Evolutionary conservation across 2,888 invertebrate genomes (phyloP).

Genomic region (Pyrrhia umbra): DNA sequence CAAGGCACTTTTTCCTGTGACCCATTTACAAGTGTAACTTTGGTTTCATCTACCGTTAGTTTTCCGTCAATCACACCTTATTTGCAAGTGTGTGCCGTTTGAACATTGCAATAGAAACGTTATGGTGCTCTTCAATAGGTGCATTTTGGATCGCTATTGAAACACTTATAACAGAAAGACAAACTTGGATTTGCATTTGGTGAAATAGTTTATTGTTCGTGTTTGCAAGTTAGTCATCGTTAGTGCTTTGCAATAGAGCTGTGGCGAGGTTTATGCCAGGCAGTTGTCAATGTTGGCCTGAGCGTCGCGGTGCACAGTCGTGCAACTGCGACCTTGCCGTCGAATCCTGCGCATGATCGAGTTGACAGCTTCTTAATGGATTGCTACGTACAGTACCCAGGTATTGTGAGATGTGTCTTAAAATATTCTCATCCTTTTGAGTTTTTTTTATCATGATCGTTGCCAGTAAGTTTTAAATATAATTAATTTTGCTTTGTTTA

Average conservation of each 20-base stretch:
- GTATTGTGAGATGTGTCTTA: slow-evolving; percentile 67
- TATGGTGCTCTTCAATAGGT: slow-evolving; percentile 67
- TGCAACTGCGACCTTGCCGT: slow-evolving; percentile 84
- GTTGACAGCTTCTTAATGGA: slow-evolving; percentile 83
- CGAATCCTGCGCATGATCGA: slow-evolving; percentile 81
- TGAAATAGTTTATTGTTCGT: slow-evolving; percentile 59
- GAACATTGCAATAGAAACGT: slow-evolving; percentile 67
- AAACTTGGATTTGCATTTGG: slow-evolving; percentile 66
- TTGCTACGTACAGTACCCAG: slow-evolving; percentile 79
- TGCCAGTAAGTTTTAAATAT: slow-evolving; percentile 18
- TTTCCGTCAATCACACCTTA: slow-evolving; percentile 78
- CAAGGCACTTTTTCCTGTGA: slow-evolving; percentile 73
- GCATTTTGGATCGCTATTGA: slow-evolving; percentile 54
- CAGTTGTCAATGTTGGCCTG: slow-evolving; percentile 64
- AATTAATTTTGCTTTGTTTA: neutral
- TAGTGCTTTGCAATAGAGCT: slow-evolving; percentile 70
- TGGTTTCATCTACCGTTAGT: slow-evolving; percentile 74
- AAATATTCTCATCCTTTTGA: slow-evolving; percentile 29
- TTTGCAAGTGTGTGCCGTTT: slow-evolving; percentile 67
- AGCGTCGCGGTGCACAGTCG: slow-evolving; percentile 67
- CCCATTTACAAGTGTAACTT: slow-evolving; percentile 66
- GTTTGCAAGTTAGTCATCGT: slow-evolving; percentile 64
- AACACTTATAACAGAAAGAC: slow-evolving; percentile 52
- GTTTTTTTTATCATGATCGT: slow-evolving; percentile 14
- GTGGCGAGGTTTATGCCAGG: slow-evolving; percentile 56